A percentile compares a stretch with the other conserved stretches of the same genome.
Evolutionary conservation across 2,113 vertebrate genomes (phyloP).

Genomic region (Corydoras sp.): DNA sequence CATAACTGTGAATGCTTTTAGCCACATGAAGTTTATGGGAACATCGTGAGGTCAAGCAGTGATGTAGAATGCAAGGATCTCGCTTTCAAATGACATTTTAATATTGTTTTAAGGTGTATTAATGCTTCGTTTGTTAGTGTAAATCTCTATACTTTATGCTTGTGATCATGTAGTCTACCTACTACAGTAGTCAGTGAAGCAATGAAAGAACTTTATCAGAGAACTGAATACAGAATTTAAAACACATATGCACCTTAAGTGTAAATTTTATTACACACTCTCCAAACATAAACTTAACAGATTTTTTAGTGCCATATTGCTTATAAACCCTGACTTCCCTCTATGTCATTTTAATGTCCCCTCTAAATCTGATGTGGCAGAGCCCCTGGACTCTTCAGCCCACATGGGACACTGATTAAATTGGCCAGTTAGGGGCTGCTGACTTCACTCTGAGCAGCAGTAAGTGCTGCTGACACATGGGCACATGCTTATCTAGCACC

Average conservation of each 20-base stretch:
- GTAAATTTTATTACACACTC: too few relatives aligned
- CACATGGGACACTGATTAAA: constrained; percentile 38
- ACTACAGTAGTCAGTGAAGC: not conserved
- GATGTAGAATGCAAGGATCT: not conserved
- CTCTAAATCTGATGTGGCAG: constrained; percentile 16
- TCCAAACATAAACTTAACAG: not conserved
- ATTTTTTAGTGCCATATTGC: not conserved
- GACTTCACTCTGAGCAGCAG: not conserved
- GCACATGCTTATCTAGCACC: constrained; percentile 29
- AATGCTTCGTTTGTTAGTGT: too few relatives aligned
- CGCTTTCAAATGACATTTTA: not conserved
- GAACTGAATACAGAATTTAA: not conserved
- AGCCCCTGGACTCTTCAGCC: constrained; percentile 11
- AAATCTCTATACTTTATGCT: too few relatives aligned
- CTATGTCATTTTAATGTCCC: constrained; percentile 11
- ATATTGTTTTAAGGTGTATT: too few relatives aligned
- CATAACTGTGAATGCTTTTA: too few relatives aligned
- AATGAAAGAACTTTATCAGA: not conserved
- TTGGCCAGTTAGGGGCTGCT: constrained; percentile 18
- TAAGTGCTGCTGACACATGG: constrained; percentile 24
- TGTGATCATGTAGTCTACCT: too few relatives aligned
- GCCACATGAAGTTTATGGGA: not conserved
- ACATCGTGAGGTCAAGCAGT: not conserved
- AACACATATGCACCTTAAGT: not conserved
- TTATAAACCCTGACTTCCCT: not conserved